Conservation (phyloP, 92 coral and sea anemone species). For the Pocillopora meandrina region DNA sequence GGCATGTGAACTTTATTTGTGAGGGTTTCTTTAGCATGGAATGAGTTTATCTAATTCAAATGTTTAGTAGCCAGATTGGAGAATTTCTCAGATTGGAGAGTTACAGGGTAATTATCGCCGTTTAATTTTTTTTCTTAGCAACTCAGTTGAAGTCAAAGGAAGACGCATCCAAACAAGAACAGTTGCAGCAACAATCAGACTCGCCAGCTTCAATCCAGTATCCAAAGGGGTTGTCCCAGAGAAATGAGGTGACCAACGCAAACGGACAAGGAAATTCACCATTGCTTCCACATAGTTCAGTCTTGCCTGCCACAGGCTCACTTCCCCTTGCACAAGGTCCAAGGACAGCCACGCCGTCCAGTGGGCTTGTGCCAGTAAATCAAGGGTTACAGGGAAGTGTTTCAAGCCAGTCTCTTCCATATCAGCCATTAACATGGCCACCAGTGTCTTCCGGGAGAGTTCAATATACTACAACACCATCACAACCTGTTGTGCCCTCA, state of each 20-base stretch:
- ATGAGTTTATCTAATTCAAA: neutral
- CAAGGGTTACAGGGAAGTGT: neutral
- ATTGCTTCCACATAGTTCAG: neutral
- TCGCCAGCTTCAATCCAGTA: neutral
- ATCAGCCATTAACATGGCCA: slow-evolving; percentile 1
- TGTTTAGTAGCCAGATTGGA: neutral
- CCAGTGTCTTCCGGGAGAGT: neutral
- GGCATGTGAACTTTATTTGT: no score
- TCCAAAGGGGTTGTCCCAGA: neutral
- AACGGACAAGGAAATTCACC: neutral
- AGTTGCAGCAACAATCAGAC: no score
- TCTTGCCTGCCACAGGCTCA: no score
- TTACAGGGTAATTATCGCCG: neutral
- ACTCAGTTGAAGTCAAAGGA: no score
- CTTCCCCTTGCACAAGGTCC: neutral
- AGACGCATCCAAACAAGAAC: no score
- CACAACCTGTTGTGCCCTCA: neutral
- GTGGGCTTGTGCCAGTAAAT: neutral
- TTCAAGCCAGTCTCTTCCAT: neutral
- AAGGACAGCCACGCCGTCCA: neutral
- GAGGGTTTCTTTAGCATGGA: no score
- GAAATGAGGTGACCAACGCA: neutral
- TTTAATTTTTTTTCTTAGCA: no score
- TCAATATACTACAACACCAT: neutral
- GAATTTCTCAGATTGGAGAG: neutral